Conservation (phyloP, 2,797 vertebrate genomes). For the Hybognathus amarus region DNA sequence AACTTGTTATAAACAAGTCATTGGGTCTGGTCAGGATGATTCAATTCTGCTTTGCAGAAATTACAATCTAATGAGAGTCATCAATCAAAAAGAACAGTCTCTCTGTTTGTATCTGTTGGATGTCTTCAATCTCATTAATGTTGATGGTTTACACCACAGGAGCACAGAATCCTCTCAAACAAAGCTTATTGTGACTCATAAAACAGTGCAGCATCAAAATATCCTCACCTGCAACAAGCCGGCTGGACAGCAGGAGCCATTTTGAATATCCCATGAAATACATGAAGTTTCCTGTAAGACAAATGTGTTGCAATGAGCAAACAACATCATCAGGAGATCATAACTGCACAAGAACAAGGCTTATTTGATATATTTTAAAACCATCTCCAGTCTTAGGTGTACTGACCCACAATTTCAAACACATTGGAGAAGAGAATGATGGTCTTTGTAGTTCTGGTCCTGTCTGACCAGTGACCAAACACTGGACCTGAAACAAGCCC, state of each 20-base stretch:
- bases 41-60: background rate
- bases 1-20: background rate
- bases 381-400: background rate
- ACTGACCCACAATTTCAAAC: slow-evolving; percentile 85
- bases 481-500: slow-evolving; percentile 80
- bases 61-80: slow-evolving; percentile 28
- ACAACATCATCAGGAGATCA: background rate
- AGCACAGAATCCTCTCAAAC: background rate
- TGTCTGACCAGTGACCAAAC: slow-evolving; percentile 84
- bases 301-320: background rate
- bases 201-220: background rate
- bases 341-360: background rate
- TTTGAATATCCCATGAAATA: slow-evolving; percentile 87
- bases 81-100: slow-evolving; percentile 11
- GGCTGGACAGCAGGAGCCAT: slow-evolving; percentile 84
- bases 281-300: slow-evolving; percentile 82
- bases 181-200: background rate
- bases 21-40: background rate
- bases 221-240: slow-evolving; percentile 82
- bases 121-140: slow-evolving; percentile 7
- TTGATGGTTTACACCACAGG: slow-evolving; percentile 14
- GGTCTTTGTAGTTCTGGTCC: slow-evolving; percentile 76
- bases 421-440: slow-evolving; percentile 83
- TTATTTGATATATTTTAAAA: background rate
- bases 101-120: background rate